Evolutionary conservation across 2,888 invertebrate species (phyloP).

Genomic region (Trissonchulus latispiculum): DNA sequence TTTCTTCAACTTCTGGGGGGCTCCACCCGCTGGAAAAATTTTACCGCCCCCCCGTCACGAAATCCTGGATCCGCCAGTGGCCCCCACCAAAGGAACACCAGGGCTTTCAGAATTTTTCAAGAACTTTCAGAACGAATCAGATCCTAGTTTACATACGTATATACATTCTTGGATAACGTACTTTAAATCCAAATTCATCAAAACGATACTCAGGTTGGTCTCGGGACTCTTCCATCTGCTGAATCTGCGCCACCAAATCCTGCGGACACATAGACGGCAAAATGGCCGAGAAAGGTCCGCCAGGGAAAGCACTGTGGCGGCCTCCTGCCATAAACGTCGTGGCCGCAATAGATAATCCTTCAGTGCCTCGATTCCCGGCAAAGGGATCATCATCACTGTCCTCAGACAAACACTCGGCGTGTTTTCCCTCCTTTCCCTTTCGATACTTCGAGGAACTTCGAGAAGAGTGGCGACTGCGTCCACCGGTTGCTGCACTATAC

Average conservation of each 20-base stretch:
- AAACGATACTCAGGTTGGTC: conserved; percentile 29
- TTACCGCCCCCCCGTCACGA: too few species aligned
- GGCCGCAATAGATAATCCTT: conserved; percentile 58
- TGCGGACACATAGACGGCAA: conserved; percentile 96
- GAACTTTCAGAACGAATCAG: too few species aligned
- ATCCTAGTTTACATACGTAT: too few species aligned
- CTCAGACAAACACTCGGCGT: conserved; percentile 10
- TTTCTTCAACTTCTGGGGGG: too few species aligned
- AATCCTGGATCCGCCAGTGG: too few species aligned
- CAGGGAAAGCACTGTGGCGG: conserved; percentile 42
- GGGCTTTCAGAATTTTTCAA: too few species aligned
- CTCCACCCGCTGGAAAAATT: too few species aligned
- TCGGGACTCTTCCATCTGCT: neutral
- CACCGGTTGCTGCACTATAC: too few species aligned
- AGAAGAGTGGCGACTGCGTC: neutral
- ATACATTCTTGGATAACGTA: too few species aligned
- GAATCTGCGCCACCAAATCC: conserved; percentile 55
- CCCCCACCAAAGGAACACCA: too few species aligned
- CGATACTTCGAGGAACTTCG: neutral
- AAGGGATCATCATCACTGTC: conserved; percentile 15
- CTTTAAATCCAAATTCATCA: conserved; percentile 24
- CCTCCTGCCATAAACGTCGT: conserved; percentile 44
- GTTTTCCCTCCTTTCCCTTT: conserved; percentile 18
- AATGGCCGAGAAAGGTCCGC: conserved; percentile 84
- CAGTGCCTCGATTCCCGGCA: conserved; percentile 45